Base-by-base conservation (phyloP, 2,113 vertebrate genomes). In the Microtus montanus region DNA sequence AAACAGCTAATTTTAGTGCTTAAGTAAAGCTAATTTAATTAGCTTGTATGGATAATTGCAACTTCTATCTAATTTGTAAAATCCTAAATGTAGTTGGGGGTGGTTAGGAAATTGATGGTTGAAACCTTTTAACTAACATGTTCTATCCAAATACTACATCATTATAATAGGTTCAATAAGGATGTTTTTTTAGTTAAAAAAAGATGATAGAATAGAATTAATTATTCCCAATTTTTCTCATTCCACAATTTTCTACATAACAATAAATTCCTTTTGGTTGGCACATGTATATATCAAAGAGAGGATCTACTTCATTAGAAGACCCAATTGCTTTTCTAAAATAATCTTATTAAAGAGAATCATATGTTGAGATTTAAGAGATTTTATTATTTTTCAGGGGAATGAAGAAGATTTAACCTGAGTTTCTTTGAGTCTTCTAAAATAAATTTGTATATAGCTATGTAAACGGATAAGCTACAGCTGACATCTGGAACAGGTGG, bases 21-120 rank as follows among this genome's bases (percentile, higher is more conserved):
- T 93, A 94, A 96, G 87, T 95, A 9, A 92, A 95, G 17, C 6
- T 68, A 95, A 84, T 89, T 87, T 91, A 92, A 93, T 96, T 96
- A 94, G 35, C 47, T 64, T 35, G 30, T 61, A 74, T 84, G 35
- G 87, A 61, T 22, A 79, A 93, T 87, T 4, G 17, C 41, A 89
- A 70, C n/a, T 93, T 58, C 70, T 89, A 92, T 44, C 26, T 87
- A 94, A 85, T 92, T 97, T 96, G 90, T n/a, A 92, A 89, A 78
- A 70, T 90, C n/a, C 26, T 71, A 87, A 87, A 52, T 87, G 61
- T 71, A 71, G 44, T 68, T 77, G 33, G 79, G 80, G 52, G 90
- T 88, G 22, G 7, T 93, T 91, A 92, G 38, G 11, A 87, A 96
- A 89, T 84, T 90, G n/a, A 66, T 11, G 14, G 54, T 71, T 91